These are phyloP conservation scores for Salvelinus namaycush DNA, from an alignment of 2,113 vertebrate genomes.

Conservation along the genomic window DNA sequence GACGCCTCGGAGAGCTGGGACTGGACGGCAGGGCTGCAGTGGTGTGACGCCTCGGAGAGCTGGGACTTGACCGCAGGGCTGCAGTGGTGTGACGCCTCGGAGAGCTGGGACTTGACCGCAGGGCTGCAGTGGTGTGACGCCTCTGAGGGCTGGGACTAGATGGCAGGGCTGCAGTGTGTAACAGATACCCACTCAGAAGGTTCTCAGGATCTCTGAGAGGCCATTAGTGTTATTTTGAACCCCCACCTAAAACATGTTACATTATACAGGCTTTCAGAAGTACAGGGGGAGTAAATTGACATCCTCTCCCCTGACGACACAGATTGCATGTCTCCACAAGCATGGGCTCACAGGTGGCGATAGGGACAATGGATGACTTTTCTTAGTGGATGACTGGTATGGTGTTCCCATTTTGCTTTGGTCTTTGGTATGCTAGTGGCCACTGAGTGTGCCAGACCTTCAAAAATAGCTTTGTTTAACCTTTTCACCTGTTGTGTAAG, in stretches of 20 bases:
- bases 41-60: no score
- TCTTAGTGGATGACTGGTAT: slow-evolving; percentile 20
- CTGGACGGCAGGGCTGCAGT: background rate
- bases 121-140: slow-evolving; percentile 15
- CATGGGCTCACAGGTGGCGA: slow-evolving; percentile 32
- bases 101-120: background rate
- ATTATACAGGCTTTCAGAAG: slow-evolving; percentile 50
- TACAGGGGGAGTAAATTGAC: slow-evolving; percentile 30
- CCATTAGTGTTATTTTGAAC: slow-evolving; percentile 70
- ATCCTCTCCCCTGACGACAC: slow-evolving; percentile 32
- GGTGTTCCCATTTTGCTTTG: slow-evolving; percentile 11
- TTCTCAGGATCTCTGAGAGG: slow-evolving; percentile 46
- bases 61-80: no score
- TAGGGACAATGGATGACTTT: slow-evolving; percentile 30
- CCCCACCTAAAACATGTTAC: slow-evolving; percentile 61
- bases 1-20: slow-evolving; percentile 18
- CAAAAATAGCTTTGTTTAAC: slow-evolving; percentile 20
- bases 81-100: slow-evolving; percentile 22
- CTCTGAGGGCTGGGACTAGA: slow-evolving; percentile 12
- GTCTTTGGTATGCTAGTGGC: slow-evolving; percentile 16
- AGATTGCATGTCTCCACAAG: slow-evolving; percentile 43
- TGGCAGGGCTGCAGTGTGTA: slow-evolving; percentile 39
- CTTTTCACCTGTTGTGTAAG: slow-evolving; percentile 15
- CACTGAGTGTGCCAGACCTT: slow-evolving; percentile 9
- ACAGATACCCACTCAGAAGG: slow-evolving; percentile 53